Percentiles rank a stretch among this genome's conserved stretches.
phyloP scores from a whole-genome alignment of 2,113 vertebrate species.

The Charina bottae region DNA sequence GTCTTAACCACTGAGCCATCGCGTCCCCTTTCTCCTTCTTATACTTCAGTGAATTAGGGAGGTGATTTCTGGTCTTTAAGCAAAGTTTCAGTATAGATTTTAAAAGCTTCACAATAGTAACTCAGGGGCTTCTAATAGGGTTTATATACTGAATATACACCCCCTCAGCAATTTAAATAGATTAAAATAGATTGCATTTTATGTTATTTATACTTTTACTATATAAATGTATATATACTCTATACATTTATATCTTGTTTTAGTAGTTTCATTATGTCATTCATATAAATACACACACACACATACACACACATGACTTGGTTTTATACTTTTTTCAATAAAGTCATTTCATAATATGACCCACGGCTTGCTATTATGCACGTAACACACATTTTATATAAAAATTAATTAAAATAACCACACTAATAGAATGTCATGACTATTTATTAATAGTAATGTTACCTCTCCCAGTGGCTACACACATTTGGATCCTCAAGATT shows the following conservation, averaged over 20 bases:
- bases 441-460: slow-evolving; percentile 49
- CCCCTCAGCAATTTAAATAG: slow-evolving; percentile 63
- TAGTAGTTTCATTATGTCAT: neutral
- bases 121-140: slow-evolving; percentile 64
- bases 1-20: no score
- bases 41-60: no score
- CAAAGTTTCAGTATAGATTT: slow-evolving; percentile 67
- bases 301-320: neutral
- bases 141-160: slow-evolving; percentile 68
- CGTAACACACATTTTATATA: neutral
- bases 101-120: slow-evolving; percentile 59
- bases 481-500: slow-evolving; percentile 98
- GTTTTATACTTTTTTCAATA: neutral
- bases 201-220: slow-evolving; percentile 33
- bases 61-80: slow-evolving; percentile 37
- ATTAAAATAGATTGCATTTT: slow-evolving; percentile 49
- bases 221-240: slow-evolving; percentile 11
- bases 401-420: neutral
- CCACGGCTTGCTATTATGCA: neutral
- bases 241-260: neutral
- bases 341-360: fast-evolving
- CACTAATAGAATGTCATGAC: neutral
- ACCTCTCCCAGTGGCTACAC: slow-evolving; percentile 99
- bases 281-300: neutral
- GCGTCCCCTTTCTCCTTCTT: no score